Conservation (phyloP, 2,113 vertebrate genomes). For the Morphnarchus princeps region DNA sequence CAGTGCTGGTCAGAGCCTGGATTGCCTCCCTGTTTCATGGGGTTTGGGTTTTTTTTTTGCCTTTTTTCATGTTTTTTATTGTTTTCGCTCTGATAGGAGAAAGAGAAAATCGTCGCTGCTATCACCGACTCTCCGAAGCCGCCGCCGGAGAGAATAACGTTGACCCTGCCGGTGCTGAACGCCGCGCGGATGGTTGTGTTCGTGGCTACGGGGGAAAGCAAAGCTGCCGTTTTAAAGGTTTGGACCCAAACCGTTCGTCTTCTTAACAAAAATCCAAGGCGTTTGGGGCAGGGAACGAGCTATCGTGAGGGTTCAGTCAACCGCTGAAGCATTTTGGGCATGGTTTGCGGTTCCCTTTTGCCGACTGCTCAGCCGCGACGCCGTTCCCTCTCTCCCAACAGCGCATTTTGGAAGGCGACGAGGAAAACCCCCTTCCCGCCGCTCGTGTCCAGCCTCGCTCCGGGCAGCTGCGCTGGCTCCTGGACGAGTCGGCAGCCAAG, state of each 20-base stretch:
- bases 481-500: conserved; percentile 85
- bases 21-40: rapidly evolving
- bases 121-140: conserved; percentile 90
- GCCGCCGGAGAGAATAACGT: conserved; percentile 82
- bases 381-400: neutral
- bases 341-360: neutral
- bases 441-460: conserved; percentile 78
- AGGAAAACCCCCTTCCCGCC: conserved; percentile 76
- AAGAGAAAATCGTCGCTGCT: conserved; percentile 82
- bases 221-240: conserved; percentile 88
- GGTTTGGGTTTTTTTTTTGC: neutral
- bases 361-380: rapidly evolving
- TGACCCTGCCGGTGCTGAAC: conserved; percentile 88
- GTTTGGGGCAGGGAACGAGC: no score
- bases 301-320: rapidly evolving
- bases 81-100: conserved; percentile 70
- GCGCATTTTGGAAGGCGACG: conserved; percentile 84
- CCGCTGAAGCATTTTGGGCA: rapidly evolving
- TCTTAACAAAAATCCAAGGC: neutral
- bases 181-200: conserved; percentile 84
- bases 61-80: neutral
- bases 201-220: conserved; percentile 88
- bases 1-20: rapidly evolving
- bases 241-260: rapidly evolving
- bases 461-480: conserved; percentile 86